Evolutionary conservation across 2,113 vertebrate species (phyloP).

Genomic region (Corydoras maculifer): DNA sequence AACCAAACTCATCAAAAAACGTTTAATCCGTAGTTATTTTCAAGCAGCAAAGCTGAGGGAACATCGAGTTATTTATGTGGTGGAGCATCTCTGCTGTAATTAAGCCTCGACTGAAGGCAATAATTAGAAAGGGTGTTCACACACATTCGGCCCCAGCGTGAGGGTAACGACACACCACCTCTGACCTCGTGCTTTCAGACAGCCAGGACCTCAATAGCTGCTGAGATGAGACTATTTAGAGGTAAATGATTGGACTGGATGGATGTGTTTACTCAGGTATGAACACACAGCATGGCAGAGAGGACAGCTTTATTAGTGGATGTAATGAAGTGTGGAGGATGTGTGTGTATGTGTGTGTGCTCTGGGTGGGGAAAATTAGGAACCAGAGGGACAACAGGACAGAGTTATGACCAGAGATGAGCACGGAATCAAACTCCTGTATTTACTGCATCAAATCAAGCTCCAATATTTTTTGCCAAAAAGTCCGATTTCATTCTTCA

Average conservation of each 20-base stretch:
- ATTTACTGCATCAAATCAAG: too few species aligned
- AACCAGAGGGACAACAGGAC: slow-evolving; percentile 11
- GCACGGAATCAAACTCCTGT: neutral
- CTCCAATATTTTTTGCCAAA: too few species aligned
- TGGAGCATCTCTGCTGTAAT: too few species aligned
- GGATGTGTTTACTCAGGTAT: slow-evolving; percentile 50
- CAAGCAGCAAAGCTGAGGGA: too few species aligned
- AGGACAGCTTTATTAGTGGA: slow-evolving; percentile 42
- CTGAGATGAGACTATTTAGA: slow-evolving; percentile 10
- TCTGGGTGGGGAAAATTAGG: slow-evolving; percentile 10
- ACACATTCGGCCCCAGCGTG: too few species aligned
- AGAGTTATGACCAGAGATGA: slow-evolving; percentile 16
- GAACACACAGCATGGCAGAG: slow-evolving; percentile 47
- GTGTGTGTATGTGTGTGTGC: slow-evolving; percentile 5
- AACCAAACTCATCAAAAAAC: too few species aligned
- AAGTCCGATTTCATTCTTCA: too few species aligned
- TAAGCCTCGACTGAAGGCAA: too few species aligned
- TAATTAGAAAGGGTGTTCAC: too few species aligned
- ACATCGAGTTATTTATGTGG: too few species aligned
- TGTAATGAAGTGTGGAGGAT: slow-evolving; percentile 22
- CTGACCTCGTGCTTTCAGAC: slow-evolving; percentile 10
- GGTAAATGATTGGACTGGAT: slow-evolving; percentile 33
- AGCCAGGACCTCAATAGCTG: neutral
- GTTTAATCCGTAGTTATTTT: too few species aligned
- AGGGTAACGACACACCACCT: neutral